Percentiles rank a stretch among this genome's conserved stretches.
These are phyloP conservation scores for Synanthedon andrenaeformis DNA, from an alignment of 2,888 invertebrate genomes.

Conservation along the genomic window DNA sequence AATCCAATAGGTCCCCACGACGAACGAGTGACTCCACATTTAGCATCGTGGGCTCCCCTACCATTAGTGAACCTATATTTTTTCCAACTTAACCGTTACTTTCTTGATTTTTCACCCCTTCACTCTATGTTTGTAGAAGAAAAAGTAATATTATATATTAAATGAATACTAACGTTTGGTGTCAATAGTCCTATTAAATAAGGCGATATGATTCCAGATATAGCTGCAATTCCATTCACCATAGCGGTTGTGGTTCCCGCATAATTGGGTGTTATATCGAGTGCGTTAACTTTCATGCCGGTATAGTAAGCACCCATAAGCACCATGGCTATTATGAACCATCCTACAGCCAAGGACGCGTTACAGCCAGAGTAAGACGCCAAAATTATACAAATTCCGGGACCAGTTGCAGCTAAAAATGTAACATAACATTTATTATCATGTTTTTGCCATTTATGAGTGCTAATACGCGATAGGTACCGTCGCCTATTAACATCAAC, in stretches of 20 bases:
- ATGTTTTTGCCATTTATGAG: no score
- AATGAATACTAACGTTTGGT: constrained; percentile 60
- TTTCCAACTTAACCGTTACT: no score
- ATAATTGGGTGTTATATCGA: constrained; percentile 75
- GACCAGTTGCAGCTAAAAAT: constrained; percentile 71
- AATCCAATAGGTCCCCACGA: no score
- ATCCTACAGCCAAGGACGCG: constrained; percentile 59
- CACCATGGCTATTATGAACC: constrained; percentile 75
- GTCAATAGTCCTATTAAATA: constrained; percentile 73
- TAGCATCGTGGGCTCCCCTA: no score
- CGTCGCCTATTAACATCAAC: no score
- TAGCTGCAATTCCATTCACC: constrained; percentile 74
- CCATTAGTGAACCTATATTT: no score
- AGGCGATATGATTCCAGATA: constrained; percentile 73
- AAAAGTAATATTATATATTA: not conserved
- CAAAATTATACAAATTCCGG: constrained; percentile 72
- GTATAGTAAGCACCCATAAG: constrained; percentile 80
- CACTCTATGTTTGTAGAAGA: no score
- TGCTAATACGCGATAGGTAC: no score
- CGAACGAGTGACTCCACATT: no score
- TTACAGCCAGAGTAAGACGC: constrained; percentile 76
- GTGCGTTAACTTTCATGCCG: constrained; percentile 75
- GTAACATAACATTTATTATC: not conserved
- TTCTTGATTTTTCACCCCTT: no score
- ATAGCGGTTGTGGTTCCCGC: constrained; percentile 75